Evolutionary conservation across 2,113 vertebrate species (phyloP).

Genomic region (Vulpes lagopus): DNA sequence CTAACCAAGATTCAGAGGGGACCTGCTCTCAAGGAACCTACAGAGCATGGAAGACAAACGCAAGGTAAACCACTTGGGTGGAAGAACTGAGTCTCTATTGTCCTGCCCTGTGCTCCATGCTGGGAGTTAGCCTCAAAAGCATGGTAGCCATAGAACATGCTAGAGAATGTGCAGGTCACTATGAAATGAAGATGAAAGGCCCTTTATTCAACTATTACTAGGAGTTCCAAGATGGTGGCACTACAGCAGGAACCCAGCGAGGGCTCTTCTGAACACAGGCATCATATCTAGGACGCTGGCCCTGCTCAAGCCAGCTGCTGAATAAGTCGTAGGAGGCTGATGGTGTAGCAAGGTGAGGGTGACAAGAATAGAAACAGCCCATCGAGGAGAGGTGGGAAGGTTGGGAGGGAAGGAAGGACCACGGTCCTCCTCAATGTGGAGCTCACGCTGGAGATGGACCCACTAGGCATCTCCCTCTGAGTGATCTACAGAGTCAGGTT

Average conservation of each 20-base stretch:
- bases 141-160: neutral
- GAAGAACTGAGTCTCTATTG: neutral
- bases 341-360: neutral
- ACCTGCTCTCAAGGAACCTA: neutral
- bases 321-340: neutral
- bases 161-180: accelerated
- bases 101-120: accelerated
- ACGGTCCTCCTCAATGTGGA: accelerated
- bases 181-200: accelerated
- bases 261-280: neutral
- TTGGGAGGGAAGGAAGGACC: neutral
- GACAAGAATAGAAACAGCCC: too few relatives aligned
- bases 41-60: neutral
- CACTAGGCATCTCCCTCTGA: accelerated
- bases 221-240: neutral
- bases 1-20: neutral
- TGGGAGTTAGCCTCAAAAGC: neutral
- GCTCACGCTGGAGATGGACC: neutral
- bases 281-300: neutral
- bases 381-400: accelerated
- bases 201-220: accelerated
- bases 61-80: accelerated
- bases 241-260: neutral
- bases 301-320: neutral
- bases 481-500: neutral